Percentiles rank a stretch among this genome's conserved stretches.
Evolutionary conservation across 1,140 invertebrate genomes (phyloP).

Genomic region (Aricia agestis): DNA sequence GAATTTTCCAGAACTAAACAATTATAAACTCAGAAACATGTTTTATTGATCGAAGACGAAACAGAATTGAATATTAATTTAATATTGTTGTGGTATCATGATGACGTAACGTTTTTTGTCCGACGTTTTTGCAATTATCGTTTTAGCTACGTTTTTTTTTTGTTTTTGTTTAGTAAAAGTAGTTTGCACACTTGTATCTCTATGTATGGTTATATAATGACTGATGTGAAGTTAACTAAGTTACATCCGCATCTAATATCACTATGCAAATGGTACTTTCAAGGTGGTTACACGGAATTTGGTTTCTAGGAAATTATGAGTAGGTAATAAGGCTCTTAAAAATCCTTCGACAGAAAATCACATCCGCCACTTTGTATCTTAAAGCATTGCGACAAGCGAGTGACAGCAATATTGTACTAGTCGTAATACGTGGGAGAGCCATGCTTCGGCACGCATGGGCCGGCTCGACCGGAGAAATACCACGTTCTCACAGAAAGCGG

Average conservation of each 20-base stretch:
- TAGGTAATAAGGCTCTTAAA: not conserved
- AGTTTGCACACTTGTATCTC: not conserved
- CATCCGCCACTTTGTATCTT: too few relatives aligned
- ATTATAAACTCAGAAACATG: not conserved
- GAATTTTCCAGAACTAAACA: not conserved
- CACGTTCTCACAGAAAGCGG: too few relatives aligned
- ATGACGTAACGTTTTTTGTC: slow-evolving; percentile 6
- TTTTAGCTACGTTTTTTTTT: not conserved
- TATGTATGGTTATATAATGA: not conserved
- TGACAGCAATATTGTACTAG: too few relatives aligned
- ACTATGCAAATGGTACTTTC: not conserved
- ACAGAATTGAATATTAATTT: not conserved
- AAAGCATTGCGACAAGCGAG: too few relatives aligned
- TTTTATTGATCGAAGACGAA: not conserved
- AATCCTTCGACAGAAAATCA: not conserved
- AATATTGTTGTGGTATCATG: not conserved
- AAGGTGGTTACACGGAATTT: not conserved
- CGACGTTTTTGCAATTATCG: not conserved
- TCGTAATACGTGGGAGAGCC: too few relatives aligned
- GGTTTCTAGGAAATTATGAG: not conserved
- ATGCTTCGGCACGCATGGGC: too few relatives aligned
- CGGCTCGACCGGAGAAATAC: too few relatives aligned
- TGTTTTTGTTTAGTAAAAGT: not conserved
- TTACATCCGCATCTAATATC: not conserved
- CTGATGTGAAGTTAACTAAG: not conserved